These are phyloP conservation scores for Rattus rattus DNA, from an alignment of 2,113 vertebrate genomes.

Conservation along the genomic window DNA sequence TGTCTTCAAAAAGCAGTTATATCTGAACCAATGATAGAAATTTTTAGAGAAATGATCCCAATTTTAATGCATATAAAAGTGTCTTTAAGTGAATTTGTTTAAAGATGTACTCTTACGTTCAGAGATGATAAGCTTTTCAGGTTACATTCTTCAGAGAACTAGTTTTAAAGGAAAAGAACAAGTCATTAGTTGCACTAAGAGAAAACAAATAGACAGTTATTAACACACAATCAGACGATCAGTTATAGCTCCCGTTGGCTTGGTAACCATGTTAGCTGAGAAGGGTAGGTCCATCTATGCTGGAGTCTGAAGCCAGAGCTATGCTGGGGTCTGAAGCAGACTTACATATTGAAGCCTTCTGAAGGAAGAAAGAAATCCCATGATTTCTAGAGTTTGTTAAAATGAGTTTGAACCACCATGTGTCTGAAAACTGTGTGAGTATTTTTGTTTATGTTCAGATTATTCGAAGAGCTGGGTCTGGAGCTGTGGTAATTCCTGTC, in stretches of 20 bases:
- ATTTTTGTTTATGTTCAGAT: slow-evolving; percentile 38
- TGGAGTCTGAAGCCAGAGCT: not conserved
- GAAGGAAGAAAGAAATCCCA: not conserved
- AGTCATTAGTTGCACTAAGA: not conserved
- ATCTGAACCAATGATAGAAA: not conserved
- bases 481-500: not conserved
- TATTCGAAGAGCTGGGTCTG: not conserved
- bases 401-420: not conserved
- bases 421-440: not conserved
- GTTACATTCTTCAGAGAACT: slow-evolving; percentile 21
- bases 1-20: slow-evolving; percentile 1
- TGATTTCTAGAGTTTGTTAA: not conserved
- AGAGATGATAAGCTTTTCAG: slow-evolving; percentile 22
- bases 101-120: not conserved
- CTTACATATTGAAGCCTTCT: not conserved
- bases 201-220: not conserved
- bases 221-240: not conserved
- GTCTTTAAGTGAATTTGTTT: not conserved
- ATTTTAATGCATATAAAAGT: not conserved
- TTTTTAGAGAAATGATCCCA: not conserved
- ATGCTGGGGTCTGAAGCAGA: not conserved
- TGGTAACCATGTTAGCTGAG: not conserved
- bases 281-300: not conserved
- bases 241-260: not conserved
- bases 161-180: not conserved